These are phyloP conservation scores for Pluvianellus socialis DNA, from an alignment of 2,113 vertebrate genomes.

Conservation along the genomic window DNA sequence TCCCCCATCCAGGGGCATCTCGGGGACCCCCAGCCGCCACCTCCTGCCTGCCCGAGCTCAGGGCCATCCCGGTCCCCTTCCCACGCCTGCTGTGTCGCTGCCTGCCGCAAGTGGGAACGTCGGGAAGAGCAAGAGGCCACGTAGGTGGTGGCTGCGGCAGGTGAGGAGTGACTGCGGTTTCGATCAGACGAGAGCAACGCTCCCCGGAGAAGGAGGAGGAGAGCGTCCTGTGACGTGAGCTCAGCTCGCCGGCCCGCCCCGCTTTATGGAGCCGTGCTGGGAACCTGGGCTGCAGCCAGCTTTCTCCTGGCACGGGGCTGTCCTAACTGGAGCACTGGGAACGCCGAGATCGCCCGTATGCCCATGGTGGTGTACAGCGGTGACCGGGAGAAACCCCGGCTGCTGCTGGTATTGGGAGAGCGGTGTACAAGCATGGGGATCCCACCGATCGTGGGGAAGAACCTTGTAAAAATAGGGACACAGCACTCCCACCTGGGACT, in stretches of 20 bases:
- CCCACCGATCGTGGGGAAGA: not conserved
- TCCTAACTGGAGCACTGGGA: not conserved
- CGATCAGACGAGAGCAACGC: not conserved
- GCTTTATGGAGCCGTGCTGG: not conserved
- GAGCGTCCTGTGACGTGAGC: not conserved
- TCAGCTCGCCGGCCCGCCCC: not conserved
- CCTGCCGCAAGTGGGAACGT: accelerated
- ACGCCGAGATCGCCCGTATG: not conserved
- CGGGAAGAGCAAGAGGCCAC: not conserved
- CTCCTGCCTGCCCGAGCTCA: not conserved
- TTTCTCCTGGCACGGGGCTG: not conserved
- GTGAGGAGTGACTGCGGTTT: not conserved
- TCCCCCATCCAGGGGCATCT: not conserved
- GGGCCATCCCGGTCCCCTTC: accelerated
- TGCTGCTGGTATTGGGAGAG: not conserved
- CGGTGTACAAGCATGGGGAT: not conserved
- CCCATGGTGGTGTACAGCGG: accelerated
- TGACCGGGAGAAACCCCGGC: not conserved
- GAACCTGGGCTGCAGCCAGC: not conserved
- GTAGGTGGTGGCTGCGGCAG: not conserved
- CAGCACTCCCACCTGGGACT: not conserved
- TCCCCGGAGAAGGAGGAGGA: not conserved
- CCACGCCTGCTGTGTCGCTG: not conserved
- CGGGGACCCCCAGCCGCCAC: accelerated
- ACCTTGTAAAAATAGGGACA: not conserved